Conservation (phyloP, 2,888 invertebrate species). For the Morpho helenor region DNA sequence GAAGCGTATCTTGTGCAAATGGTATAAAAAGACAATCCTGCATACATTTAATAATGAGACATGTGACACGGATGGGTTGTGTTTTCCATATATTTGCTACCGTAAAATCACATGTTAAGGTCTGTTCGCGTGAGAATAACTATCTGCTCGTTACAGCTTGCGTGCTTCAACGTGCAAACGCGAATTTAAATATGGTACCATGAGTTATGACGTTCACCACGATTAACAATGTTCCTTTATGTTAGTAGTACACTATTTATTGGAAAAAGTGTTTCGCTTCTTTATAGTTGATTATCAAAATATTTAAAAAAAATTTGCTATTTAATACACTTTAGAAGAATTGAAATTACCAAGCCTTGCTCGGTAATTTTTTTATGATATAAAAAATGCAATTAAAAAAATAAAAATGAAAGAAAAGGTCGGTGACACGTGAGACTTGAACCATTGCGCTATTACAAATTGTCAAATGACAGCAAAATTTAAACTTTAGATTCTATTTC, state of each 20-base stretch:
- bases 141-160: slow-evolving; percentile 47
- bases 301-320: too few relatives aligned
- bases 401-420: too few relatives aligned
- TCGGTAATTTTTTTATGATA: too few relatives aligned
- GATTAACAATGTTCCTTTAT: slow-evolving; percentile 43
- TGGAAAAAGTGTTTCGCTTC: not conserved
- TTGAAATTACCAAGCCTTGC: too few relatives aligned
- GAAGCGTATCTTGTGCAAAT: slow-evolving; percentile 5
- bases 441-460: too few relatives aligned
- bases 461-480: too few relatives aligned
- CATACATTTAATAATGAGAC: slow-evolving; percentile 16
- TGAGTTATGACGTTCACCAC: slow-evolving; percentile 39
- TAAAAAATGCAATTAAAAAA: too few relatives aligned
- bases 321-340: too few relatives aligned
- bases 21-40: slow-evolving; percentile 6
- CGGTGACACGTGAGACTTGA: too few relatives aligned
- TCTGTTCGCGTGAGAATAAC: slow-evolving; percentile 50
- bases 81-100: slow-evolving; percentile 17
- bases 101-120: slow-evolving; percentile 28
- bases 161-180: slow-evolving; percentile 53
- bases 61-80: slow-evolving; percentile 13
- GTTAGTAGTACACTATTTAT: not conserved
- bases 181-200: slow-evolving; percentile 47
- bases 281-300: too few relatives aligned
- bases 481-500: too few relatives aligned